Conservation (phyloP, 1,140 invertebrate species). For the Bradynema listronoti region DNA sequence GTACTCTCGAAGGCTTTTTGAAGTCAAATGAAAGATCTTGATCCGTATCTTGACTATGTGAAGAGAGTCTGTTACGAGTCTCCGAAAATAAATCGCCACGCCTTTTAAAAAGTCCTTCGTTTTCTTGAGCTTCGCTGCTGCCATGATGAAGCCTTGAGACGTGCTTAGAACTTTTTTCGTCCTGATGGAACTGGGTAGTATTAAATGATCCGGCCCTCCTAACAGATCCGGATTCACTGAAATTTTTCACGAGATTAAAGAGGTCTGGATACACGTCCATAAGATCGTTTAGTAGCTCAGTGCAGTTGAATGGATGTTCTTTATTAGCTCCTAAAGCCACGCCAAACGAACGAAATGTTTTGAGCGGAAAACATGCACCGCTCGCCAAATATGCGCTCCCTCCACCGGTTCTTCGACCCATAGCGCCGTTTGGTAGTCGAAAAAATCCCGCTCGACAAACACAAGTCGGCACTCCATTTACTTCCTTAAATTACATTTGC, state of each 20-base stretch:
- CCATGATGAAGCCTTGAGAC: neutral
- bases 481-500: conserved; percentile 18
- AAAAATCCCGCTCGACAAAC: conserved; percentile 33
- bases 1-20: too few relatives aligned
- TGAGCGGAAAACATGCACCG: conserved; percentile 2
- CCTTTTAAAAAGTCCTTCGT: neutral
- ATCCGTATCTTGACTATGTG: too few relatives aligned
- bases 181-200: too few relatives aligned
- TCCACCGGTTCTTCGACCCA: conserved; percentile 26
- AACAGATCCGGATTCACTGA: too few relatives aligned
- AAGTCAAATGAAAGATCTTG: too few relatives aligned
- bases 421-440: conserved; percentile 17
- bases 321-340: neutral
- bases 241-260: too few relatives aligned
- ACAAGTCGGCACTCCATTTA: conserved; percentile 27
- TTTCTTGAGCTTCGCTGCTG: neutral
- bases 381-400: conserved; percentile 22
- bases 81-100: neutral
- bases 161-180: neutral
- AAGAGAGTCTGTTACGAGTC: neutral
- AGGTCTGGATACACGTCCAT: conserved; percentile 25
- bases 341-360: neutral
- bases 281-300: conserved; percentile 21
- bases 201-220: too few relatives aligned
- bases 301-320: conserved; percentile 21